Evolutionary conservation across 2,888 invertebrate genomes (phyloP), one percentile per base, ranked within the genome.

Genomic region (Camptogramma bilineatum): DNA sequence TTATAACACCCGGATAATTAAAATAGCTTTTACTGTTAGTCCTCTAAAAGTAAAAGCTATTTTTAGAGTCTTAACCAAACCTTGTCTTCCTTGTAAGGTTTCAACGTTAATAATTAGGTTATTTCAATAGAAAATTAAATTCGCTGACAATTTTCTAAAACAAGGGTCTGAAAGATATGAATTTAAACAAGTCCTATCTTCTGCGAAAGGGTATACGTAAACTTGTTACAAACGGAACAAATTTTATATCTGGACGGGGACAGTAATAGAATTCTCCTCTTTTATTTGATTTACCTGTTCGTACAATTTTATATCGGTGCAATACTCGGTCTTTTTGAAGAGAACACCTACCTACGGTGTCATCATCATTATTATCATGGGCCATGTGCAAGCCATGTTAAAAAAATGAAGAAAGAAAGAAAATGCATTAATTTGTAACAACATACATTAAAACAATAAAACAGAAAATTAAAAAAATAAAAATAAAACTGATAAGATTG

Each of bases 231-330:
- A 77, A 72, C 64, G 70, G 78, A 83, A 82, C 76, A 78, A 79
- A 86, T 86, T 82, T 82, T 84, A 85, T 85, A 85, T 84, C 80
- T 82, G 84, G 82, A 84, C 83, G 74, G 84, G 84, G 80, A 77
- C 82, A 71, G 83, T 91, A 90, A 91, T 85, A 79, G 78, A 86
- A 91, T 91, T 90, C 88, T 85, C 90, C 87, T 86, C 85, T 91
- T 85, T 91, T 90, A 91, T 90, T 90, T 87, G 90, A 90, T 91
- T 91, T 91, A 72, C 82, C 77, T 85, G 58, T 58, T 53, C 84
- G 83, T 84, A 83, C 82, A 83, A 85, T 88, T 89, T 88, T 87
- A 87, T 86, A 78, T 82, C 80, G 76, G 71, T 83, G 84, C 84
- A 86, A 88, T 86, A 85, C 86, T 83, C 74, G 68, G 71, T 70